phyloP scores from a whole-genome alignment of 2,113 vertebrate species.

The Phodopus roborovskii region DNA sequence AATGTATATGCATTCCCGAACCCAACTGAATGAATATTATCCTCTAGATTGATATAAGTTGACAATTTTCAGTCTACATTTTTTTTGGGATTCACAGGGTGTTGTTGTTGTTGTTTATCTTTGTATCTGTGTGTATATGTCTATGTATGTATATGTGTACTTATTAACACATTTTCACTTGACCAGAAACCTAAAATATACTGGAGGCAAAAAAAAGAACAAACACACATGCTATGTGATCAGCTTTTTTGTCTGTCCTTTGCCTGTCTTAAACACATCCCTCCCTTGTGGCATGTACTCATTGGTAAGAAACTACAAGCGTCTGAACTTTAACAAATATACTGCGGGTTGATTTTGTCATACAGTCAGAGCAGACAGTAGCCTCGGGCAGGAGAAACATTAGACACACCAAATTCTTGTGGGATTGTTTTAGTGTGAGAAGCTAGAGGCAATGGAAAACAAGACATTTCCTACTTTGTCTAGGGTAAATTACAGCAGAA shows the following conservation, averaged over 20 bases:
- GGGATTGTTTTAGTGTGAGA: constrained; percentile 67
- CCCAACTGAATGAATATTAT: background rate
- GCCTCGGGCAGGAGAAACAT: constrained; percentile 66
- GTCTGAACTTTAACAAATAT: constrained; percentile 55
- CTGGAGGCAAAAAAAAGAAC: constrained; percentile 21
- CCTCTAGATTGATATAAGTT: background rate
- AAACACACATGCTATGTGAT: background rate
- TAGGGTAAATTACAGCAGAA: constrained; percentile 66
- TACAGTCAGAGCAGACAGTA: constrained; percentile 20
- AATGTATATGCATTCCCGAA: background rate
- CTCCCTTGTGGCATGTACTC: background rate
- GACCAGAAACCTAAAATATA: constrained; percentile 44
- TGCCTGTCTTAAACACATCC: background rate
- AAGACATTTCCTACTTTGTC: constrained; percentile 68
- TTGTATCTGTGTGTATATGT: background rate
- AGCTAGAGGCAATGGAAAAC: constrained; percentile 47
- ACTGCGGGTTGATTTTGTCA: background rate
- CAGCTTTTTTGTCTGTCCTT: background rate
- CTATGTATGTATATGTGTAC: background rate
- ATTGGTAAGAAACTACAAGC: constrained; percentile 38
- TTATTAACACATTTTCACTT: constrained; percentile 44
- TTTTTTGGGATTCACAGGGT: background rate
- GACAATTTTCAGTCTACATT: background rate
- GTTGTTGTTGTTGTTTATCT: background rate
- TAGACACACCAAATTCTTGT: constrained; percentile 66